phyloP scores from a whole-genome alignment of 2,888 invertebrate genomes.

The Synanthedon formicaeformis region DNA sequence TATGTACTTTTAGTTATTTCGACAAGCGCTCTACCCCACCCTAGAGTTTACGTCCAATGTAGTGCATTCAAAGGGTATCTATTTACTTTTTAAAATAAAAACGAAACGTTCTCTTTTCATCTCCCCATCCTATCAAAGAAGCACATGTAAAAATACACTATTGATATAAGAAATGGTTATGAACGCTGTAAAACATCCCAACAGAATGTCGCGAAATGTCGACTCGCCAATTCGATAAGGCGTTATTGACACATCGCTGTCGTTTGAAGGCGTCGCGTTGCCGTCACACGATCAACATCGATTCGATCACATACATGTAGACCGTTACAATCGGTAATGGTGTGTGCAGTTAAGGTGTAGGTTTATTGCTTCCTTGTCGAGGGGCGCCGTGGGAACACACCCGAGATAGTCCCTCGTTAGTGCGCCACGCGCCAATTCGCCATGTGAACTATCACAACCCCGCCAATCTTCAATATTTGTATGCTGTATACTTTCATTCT shows the following conservation, averaged over 20 bases:
- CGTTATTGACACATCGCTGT: constrained; percentile 44
- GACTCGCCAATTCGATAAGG: constrained; percentile 41
- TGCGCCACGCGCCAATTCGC: constrained; percentile 34
- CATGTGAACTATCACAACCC: not conserved
- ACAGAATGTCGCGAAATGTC: not conserved
- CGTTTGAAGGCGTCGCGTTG: constrained; percentile 17
- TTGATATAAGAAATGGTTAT: not conserved
- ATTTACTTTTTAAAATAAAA: too few species aligned
- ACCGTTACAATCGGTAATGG: constrained; percentile 65
- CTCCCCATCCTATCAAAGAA: not conserved
- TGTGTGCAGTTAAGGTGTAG: constrained; percentile 64
- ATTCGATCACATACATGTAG: constrained; percentile 47
- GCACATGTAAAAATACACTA: too few species aligned
- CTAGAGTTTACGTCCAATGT: too few species aligned
- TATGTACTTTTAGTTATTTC: too few species aligned
- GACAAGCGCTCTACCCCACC: too few species aligned
- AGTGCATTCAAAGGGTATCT: too few species aligned
- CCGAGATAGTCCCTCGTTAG: constrained; percentile 64
- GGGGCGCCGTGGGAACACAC: constrained; percentile 50
- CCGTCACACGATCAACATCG: constrained; percentile 31
- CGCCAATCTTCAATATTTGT: too few species aligned
- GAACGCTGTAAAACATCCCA: not conserved
- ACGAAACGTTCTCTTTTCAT: too few species aligned
- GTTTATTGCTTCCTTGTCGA: constrained; percentile 64
- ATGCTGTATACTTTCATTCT: too few species aligned